Conservation (phyloP, 2,797 vertebrate species). For the Capromys pilorides region DNA sequence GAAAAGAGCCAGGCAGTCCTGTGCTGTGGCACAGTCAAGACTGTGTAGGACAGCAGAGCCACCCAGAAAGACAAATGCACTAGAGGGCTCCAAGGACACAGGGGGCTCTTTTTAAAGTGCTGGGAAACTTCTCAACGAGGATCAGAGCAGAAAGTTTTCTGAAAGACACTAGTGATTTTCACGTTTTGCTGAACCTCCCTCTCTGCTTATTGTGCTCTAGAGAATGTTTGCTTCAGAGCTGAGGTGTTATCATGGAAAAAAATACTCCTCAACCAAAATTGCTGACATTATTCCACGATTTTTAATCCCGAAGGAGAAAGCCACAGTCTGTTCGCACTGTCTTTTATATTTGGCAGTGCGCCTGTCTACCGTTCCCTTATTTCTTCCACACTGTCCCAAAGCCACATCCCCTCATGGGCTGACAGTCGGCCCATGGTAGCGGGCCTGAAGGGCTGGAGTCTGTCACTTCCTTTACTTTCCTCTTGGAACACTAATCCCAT, state of each 20-base stretch:
- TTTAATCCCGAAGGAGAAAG: slow-evolving; percentile 3
- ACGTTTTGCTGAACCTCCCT: background rate
- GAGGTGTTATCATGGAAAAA: background rate
- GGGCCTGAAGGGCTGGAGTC: background rate
- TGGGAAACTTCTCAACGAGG: background rate
- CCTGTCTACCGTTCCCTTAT: background rate
- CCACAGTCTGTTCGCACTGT: background rate
- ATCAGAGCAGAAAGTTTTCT: background rate
- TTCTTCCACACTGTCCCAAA: background rate
- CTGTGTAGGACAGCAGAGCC: background rate
- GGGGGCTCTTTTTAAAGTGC: background rate
- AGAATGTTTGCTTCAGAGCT: background rate
- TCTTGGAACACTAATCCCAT: background rate
- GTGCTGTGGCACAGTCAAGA: background rate
- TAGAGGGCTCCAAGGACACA: fast-evolving
- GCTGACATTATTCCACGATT: background rate
- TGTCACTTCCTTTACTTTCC: background rate
- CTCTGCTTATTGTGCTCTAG: background rate
- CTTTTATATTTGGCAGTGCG: background rate
- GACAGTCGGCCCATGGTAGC: background rate
- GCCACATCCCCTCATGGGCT: fast-evolving
- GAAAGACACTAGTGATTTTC: background rate
- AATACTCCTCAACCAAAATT: background rate
- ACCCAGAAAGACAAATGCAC: background rate
- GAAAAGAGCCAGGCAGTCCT: background rate